Evolutionary conservation across 1,140 invertebrate genomes (phyloP).

Genomic region (Triops cancriformis): DNA sequence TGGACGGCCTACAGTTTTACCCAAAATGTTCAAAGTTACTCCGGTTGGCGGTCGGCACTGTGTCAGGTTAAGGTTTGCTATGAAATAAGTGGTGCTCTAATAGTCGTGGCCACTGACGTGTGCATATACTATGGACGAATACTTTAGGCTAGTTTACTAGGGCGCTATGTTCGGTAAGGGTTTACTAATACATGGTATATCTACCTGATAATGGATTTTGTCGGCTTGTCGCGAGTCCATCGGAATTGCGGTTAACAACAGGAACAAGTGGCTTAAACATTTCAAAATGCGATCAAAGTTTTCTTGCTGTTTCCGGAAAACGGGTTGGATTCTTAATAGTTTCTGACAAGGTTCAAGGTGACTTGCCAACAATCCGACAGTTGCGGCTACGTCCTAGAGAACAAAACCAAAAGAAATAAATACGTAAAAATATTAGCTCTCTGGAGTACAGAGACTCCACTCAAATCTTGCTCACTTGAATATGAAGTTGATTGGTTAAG

Average conservation of each 20-base stretch:
- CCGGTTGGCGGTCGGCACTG: no score
- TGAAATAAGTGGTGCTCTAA: no score
- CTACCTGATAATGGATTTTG: constrained; percentile 27
- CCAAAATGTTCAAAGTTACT: no score
- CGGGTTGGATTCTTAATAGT: constrained; percentile 54
- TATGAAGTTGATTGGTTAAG: constrained; percentile 43
- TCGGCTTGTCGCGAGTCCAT: constrained; percentile 43
- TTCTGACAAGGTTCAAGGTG: constrained; percentile 1
- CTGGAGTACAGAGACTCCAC: no score
- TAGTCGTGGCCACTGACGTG: no score
- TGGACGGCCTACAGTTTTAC: no score
- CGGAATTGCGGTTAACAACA: constrained; percentile 57
- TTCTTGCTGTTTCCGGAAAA: constrained; percentile 66
- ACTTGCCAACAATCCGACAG: background rate
- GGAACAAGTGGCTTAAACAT: constrained; percentile 70
- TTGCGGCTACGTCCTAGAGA: background rate
- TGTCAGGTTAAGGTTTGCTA: no score
- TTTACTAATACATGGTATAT: background rate
- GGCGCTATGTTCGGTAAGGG: no score
- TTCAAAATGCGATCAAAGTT: constrained; percentile 71
- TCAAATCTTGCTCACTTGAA: constrained; percentile 38
- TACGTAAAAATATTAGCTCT: no score
- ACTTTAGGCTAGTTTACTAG: no score
- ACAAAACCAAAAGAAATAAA: no score
- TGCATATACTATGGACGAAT: no score